Evolutionary conservation across 2,888 invertebrate genomes (phyloP), one percentile per base, ranked within the genome.

Genomic region (Leptinotarsa tumamoca): DNA sequence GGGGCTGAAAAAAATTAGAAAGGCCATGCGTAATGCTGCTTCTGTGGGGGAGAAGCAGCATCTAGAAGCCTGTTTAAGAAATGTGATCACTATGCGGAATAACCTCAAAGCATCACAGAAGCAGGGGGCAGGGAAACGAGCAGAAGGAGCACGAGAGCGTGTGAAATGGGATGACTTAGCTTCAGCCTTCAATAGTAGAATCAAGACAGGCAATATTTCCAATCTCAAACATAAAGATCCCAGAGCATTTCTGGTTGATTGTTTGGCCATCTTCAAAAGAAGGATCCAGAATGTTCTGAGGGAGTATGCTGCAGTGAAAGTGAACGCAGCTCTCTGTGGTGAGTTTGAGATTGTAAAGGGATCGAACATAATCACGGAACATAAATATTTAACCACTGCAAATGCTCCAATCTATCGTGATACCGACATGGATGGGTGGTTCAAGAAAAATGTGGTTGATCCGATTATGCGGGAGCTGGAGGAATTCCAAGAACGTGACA

Each of bases 271-370:
- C 5, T 78, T 78, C 33, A 13, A 54, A 27, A 68, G 71, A 23
- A 13, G 72, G 15, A 79, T 82, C 67, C 43, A 67, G 21, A 67
- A 67, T 21, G 67, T 21, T 18, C 52, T 61, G 52, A 73, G 50
- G 10, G 82, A 78, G 67, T 58, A 74, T n/a, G 78, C 80, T 13
- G 56, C 69, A 49, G 73, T 80, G 67, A 82, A 83, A 77, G 77
- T 82, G 69, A 73, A 14, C 81, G 27, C 27, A 27, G 82, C 69
- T 83, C 83, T 72, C 76, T 75, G 14, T 79, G 80, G 81, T 1
- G 66, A 66, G 27, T 66, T 66, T 66, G 27, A 66, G 66, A 66
- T 66, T 7, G 27, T 66, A 4, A 66, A 66, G 23, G 66, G 66
- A 21, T 27, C 27, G 27, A 66, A 33, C 17, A 7, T 66, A 23